Conservation (phyloP, 1,140 invertebrate genomes). For the Solenopsis invicta region DNA sequence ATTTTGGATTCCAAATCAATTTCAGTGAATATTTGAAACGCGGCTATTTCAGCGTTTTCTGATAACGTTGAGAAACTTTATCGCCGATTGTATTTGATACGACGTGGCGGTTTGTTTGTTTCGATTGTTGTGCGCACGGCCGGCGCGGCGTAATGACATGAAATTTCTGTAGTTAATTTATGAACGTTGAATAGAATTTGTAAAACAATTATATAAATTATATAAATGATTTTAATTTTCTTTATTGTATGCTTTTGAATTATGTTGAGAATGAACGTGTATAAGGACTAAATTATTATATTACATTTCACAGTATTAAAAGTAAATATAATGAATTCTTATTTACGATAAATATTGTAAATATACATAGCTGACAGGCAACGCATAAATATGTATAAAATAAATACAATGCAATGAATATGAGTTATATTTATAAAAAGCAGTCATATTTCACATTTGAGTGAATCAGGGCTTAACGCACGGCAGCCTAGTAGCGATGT, state of each 20-base stretch:
- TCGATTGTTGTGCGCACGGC: background rate
- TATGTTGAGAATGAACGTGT: background rate
- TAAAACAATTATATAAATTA: background rate
- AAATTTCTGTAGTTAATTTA: conserved; percentile 12
- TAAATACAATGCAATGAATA: conserved; percentile 6
- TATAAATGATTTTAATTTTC: conserved; percentile 14
- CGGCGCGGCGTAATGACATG: conserved; percentile 26
- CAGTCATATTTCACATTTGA: conserved; percentile 33
- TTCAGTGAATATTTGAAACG: conserved; percentile 27
- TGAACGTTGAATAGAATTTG: background rate
- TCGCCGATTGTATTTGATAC: conserved; percentile 46
- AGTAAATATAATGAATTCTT: background rate
- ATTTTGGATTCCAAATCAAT: conserved; percentile 53
- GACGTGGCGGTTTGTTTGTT: background rate
- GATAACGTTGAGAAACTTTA: conserved; percentile 50
- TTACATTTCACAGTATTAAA: background rate
- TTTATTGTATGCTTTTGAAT: background rate
- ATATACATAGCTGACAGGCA: background rate
- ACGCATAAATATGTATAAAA: background rate
- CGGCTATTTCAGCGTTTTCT: conserved; percentile 2
- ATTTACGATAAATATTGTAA: background rate
- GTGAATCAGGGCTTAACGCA: conserved; percentile 4
- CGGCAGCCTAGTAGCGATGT: background rate
- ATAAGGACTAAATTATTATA: conserved; percentile 1
- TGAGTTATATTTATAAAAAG: conserved; percentile 22